Base-by-base conservation (phyloP, 2,888 invertebrate genomes). In the Panorpa germanica region DNA sequence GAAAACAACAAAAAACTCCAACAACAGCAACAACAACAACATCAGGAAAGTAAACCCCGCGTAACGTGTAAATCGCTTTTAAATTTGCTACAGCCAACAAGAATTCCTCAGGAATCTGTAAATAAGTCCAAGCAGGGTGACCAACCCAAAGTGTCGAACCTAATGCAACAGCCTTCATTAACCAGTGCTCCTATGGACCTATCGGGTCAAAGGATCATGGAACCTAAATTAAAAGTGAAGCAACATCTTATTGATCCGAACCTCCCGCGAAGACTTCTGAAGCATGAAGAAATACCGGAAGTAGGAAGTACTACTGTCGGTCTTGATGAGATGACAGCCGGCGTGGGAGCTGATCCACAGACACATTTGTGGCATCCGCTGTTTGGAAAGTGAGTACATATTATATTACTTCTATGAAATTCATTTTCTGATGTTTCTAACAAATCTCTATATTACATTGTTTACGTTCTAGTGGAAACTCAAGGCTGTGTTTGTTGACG, bases 341-440 rank as follows among this genome's bases (percentile, higher is more conserved):
- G 49, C 51, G 43, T 53, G 24, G 44, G 55, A 41, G 53, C 58
- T 34, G 64, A 65, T 38, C 59, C 69, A 27, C 66, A 71, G 42
- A 65, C 71, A 43, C 73, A 75, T 39, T 57, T 82, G 29, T 82
- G 82, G 82, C 81, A 82, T 58, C 82, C 82, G 31, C 61, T 82
- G 28, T 82, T 82, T 52, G 76, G 80, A 64, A 81, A 77, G 81
- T 82, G 59, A 73, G 69, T 64, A 41, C 37, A 38, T 34, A 35
- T 35, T 35, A 29, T 36, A 37, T 33, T 20, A n/a, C n/a, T n/a
- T n/a, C n/a, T n/a, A n/a, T n/a, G n/a, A n/a, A n/a, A n/a, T n/a
- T n/a, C n/a, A n/a, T n/a, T n/a, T n/a, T n/a, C n/a, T n/a, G n/a
- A n/a, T n/a, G n/a, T n/a, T n/a, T n/a, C n/a, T n/a, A n/a, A n/a